phyloP scores from a whole-genome alignment of 2,888 invertebrate species.

The Lasioglossum oenotherae region DNA sequence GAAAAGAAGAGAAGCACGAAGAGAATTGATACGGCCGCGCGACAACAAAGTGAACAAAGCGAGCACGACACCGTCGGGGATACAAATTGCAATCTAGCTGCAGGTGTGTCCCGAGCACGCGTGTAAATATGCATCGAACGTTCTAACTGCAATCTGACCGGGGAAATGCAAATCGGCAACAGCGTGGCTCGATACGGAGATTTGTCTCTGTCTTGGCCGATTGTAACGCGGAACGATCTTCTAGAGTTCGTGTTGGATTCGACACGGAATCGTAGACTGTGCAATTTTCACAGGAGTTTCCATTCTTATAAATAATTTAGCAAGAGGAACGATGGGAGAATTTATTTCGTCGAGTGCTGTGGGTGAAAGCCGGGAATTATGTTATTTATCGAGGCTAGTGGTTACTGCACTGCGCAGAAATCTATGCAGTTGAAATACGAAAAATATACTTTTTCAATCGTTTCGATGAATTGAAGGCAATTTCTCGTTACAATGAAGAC shows the following conservation, averaged over 20 bases:
- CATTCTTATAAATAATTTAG: neutral
- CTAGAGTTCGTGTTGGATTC: neutral
- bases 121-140: slow-evolving; percentile 24
- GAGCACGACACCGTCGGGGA: slow-evolving; percentile 36
- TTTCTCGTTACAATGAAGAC: neutral
- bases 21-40: neutral
- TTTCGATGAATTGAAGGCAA: neutral
- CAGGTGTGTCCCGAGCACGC: slow-evolving; percentile 43
- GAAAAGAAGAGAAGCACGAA: neutral
- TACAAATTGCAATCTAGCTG: slow-evolving; percentile 50
- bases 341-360: neutral
- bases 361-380: neutral
- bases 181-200: neutral
- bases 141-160: slow-evolving; percentile 24
- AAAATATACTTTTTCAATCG: neutral
- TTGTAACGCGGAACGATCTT: neutral
- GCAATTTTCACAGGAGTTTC: neutral
- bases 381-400: neutral
- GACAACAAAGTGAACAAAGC: slow-evolving; percentile 27
- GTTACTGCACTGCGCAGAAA: neutral
- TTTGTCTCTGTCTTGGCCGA: neutral
- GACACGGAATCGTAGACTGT: neutral
- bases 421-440: too few species aligned
- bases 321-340: neutral
- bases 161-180: slow-evolving; percentile 42